Conservation (phyloP, 1,140 invertebrate genomes). For the Trypoxylus dichotomus region DNA sequence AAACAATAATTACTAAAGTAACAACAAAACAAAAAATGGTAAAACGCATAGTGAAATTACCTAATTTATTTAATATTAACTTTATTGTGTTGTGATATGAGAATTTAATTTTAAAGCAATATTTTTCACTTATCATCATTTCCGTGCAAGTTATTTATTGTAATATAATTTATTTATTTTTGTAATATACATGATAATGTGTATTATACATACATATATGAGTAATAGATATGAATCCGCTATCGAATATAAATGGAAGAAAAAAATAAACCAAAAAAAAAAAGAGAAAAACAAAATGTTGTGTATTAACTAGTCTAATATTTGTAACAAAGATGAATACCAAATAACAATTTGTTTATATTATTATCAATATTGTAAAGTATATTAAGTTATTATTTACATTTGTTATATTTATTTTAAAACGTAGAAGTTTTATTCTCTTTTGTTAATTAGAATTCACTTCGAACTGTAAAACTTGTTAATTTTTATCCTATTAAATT, state of each 20-base stretch:
- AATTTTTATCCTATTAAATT: neutral
- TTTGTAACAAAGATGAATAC: slow-evolving; percentile 23
- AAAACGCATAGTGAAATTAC: slow-evolving; percentile 7
- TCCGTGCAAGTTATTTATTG: slow-evolving; percentile 22
- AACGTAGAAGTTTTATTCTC: neutral
- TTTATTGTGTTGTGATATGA: slow-evolving; percentile 14
- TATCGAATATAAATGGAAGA: neutral
- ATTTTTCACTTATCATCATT: slow-evolving; percentile 13
- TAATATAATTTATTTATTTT: slow-evolving; percentile 26
- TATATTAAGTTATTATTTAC: neutral
- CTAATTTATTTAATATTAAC: slow-evolving; percentile 14
- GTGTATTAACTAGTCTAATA: slow-evolving; percentile 25
- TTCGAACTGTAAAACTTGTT: neutral
- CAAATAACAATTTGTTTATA: slow-evolving; percentile 18
- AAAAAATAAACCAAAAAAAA: neutral
- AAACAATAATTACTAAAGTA: slow-evolving; percentile 32
- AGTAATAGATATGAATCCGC: neutral
- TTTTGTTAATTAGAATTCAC: neutral
- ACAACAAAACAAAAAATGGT: neutral
- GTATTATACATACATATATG: neutral
- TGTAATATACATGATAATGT: slow-evolving; percentile 9
- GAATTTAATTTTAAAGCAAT: slow-evolving; percentile 21
- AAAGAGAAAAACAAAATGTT: slow-evolving; percentile 6
- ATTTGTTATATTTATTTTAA: slow-evolving; percentile 13
- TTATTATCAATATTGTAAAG: slow-evolving; percentile 2